Percentiles rank a stretch among this genome's conserved stretches.
Evolutionary conservation across 2,888 invertebrate genomes (phyloP).

Genomic region (Pandemis heparana): DNA sequence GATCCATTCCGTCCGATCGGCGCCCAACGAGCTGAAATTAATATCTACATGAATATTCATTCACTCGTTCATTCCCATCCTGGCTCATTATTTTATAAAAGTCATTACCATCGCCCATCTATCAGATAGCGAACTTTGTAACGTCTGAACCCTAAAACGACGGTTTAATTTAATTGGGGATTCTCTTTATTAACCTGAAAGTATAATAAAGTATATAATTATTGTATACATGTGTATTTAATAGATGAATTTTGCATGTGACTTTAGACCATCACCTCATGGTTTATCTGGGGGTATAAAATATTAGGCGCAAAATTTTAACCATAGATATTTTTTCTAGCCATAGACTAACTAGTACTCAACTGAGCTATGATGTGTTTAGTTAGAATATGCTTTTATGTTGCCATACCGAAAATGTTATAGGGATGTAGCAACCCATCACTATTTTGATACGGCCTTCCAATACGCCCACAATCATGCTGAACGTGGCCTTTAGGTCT

Average conservation of each 20-base stretch:
- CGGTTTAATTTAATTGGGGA: conserved; percentile 23
- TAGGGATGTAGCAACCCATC: too few relatives aligned
- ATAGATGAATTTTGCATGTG: neutral
- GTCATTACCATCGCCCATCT: conserved; percentile 34
- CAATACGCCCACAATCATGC: too few relatives aligned
- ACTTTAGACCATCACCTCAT: too few relatives aligned
- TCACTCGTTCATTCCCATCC: conserved; percentile 32
- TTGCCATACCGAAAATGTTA: too few relatives aligned
- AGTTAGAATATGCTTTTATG: too few relatives aligned
- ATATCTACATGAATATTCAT: conserved; percentile 40
- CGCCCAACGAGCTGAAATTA: conserved; percentile 41
- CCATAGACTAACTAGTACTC: too few relatives aligned
- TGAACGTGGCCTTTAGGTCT: too few relatives aligned
- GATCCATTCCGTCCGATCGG: conserved; percentile 37
- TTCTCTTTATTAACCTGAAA: neutral
- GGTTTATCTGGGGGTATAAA: too few relatives aligned
- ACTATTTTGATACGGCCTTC: too few relatives aligned
- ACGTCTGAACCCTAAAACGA: conserved; percentile 9
- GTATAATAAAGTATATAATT: neutral
- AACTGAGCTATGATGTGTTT: too few relatives aligned
- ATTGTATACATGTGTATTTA: neutral
- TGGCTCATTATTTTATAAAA: conserved; percentile 43
- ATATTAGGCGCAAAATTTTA: too few relatives aligned
- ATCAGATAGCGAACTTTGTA: conserved; percentile 41
- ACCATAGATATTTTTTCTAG: too few relatives aligned